Evolutionary conservation across 2,888 invertebrate species (phyloP), one percentile per base, ranked within the genome.

Genomic region (Chloroclystis v-ata): DNA sequence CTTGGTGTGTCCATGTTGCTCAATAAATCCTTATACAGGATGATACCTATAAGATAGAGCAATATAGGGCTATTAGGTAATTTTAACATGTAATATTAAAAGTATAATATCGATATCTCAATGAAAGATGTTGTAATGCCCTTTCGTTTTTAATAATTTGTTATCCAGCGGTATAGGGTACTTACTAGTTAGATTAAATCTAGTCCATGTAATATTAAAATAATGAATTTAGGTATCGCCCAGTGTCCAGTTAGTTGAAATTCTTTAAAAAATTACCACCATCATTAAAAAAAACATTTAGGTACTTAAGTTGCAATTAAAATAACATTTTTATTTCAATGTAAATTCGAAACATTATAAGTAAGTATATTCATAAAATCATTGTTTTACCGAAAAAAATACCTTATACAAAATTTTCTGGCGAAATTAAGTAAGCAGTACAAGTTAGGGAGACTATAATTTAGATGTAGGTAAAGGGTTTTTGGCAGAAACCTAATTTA

Each of bases 161-260:
- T 83, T 82, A 84, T 86, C 85, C 84, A 77, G 85, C 86, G 87
- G 87, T 86, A 78, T 80, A 82, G 82, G 83, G 83, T 87, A 87
- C 86, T 86, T 85, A 85, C 75, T 86, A 87, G 83, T 77, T 87
- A 87, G 85, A 69, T 78, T 87, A 85, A 86, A 85, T 84, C 87
- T 87, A 87, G 87, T 87, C 87, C 82, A 81, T 79, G 70, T 87
- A 85, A 83, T 81, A 72, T 79, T 84, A 84, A 81, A 77, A 69
- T 82, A 78, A 82, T 78, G 69, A 76, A 74, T 65, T 74, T 81
- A 82, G 79, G 74, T 63, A 68, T 74, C 75, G 80, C 76, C 78
- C 78, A 77, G 72, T 70, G 65, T 65, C 63, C 57, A 57, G 47
- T 32, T 30, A 9, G 7, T 14, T 30, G 11, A 14, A 12, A 11